Conservation (phyloP, 1,140 invertebrate species). For the Caenorhabditis brenneri region DNA sequence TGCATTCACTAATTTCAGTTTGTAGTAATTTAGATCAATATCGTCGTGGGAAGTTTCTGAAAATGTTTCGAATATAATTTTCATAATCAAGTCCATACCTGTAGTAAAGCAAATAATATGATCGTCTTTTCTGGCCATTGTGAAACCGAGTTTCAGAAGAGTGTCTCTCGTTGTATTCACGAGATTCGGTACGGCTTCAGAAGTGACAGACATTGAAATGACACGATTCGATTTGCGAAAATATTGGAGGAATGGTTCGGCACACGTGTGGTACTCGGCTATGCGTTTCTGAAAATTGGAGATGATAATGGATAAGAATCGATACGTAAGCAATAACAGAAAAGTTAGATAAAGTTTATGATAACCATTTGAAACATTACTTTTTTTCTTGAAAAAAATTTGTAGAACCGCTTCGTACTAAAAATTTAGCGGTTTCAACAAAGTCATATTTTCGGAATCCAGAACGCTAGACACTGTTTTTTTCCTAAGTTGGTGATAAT, state of each 20-base stretch:
- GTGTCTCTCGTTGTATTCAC: constrained; percentile 28
- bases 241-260: constrained; percentile 3
- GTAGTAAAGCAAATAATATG: constrained; percentile 27
- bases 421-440: too few species aligned
- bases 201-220: not conserved
- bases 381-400: too few species aligned
- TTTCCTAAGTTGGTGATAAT: too few species aligned
- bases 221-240: not conserved
- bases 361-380: too few species aligned
- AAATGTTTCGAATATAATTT: too few species aligned
- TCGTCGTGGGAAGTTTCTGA: not conserved
- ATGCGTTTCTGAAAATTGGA: constrained; percentile 28
- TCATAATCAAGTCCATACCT: too few species aligned
- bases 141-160: constrained; percentile 15
- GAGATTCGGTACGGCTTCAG: constrained; percentile 2
- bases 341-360: too few species aligned
- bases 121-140: constrained; percentile 32
- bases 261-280: not conserved
- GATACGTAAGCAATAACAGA: too few species aligned
- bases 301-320: too few species aligned
- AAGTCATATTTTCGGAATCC: too few species aligned
- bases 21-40: not conserved
- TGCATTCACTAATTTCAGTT: constrained; percentile 8
- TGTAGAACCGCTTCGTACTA: too few species aligned
- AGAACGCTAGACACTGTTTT: too few species aligned